A percentile compares a stretch with the other conserved stretches of the same genome.
Evolutionary conservation across 2,113 vertebrate species (phyloP).

Genomic region (Nerophis lumbriciformis): DNA sequence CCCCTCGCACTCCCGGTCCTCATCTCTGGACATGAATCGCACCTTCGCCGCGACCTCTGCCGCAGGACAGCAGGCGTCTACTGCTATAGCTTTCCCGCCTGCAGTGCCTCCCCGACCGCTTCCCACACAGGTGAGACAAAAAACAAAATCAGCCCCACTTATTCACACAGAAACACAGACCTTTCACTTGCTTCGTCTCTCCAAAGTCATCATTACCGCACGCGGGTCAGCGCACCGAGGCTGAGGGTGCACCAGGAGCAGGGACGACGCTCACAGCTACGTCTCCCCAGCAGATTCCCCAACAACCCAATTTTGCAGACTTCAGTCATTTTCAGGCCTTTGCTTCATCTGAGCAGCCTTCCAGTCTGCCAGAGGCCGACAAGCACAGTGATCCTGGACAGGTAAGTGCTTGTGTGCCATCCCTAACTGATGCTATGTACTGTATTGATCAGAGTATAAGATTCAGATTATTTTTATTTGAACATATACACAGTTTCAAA

Average conservation of each 20-base stretch:
- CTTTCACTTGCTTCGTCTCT: not conserved
- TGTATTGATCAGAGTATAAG: too few species aligned
- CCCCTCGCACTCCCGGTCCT: slow-evolving; percentile 93
- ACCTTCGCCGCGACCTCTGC: slow-evolving; percentile 80
- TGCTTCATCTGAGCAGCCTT: slow-evolving; percentile 80
- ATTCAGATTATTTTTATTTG: too few species aligned
- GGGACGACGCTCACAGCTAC: slow-evolving; percentile 83
- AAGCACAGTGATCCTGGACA: slow-evolving; percentile 79
- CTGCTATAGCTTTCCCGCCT: slow-evolving; percentile 85
- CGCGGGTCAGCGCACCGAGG: slow-evolving; percentile 79
- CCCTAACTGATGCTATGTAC: too few species aligned
- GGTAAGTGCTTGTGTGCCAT: slow-evolving; percentile 57
- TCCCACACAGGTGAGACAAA: slow-evolving; percentile 81
- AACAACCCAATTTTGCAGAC: slow-evolving; percentile 98
- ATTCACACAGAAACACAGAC: not conserved
- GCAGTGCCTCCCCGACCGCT: slow-evolving; percentile 95
- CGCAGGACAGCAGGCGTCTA: slow-evolving; percentile 80
- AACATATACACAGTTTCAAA: too few species aligned
- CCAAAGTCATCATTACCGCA: slow-evolving; percentile 78
- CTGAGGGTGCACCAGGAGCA: slow-evolving; percentile 75
- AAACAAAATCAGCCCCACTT: not conserved
- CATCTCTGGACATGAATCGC: slow-evolving; percentile 95
- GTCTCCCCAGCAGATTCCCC: slow-evolving; percentile 95
- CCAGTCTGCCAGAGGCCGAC: slow-evolving; percentile 81
- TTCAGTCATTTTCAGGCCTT: slow-evolving; percentile 97